Percentiles rank a stretch among this genome's conserved stretches.
These are phyloP conservation scores for Eulacestoma nigropectus DNA, from an alignment of 2,113 vertebrate genomes.

Conservation along the genomic window DNA sequence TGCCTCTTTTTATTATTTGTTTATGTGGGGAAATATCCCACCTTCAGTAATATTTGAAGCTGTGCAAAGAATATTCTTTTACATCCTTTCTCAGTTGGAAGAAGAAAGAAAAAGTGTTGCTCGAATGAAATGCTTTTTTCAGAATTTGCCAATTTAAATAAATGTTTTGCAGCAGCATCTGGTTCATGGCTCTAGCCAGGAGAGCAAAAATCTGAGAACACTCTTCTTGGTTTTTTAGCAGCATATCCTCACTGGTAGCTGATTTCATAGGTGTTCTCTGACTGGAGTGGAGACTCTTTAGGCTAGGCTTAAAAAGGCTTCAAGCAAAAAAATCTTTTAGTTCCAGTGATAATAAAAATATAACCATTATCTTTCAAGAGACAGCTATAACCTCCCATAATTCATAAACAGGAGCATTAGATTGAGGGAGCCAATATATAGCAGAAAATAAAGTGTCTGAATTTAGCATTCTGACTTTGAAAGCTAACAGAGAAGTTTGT, in stretches of 20 bases:
- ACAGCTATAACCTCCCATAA: not conserved
- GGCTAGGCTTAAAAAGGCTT: not conserved
- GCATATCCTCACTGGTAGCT: not conserved
- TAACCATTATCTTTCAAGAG: not conserved
- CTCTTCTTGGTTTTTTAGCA: not conserved
- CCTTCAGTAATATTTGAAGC: not conserved
- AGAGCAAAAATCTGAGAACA: not conserved
- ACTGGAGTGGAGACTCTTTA: not conserved
- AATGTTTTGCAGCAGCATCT: not conserved
- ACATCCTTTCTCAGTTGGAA: not conserved
- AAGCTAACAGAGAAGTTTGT: not conserved
- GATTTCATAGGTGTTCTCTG: not conserved
- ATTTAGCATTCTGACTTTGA: constrained; percentile 17
- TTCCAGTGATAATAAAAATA: not conserved
- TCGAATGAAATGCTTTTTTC: not conserved
- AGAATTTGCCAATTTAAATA: not conserved
- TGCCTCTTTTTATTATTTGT: not conserved
- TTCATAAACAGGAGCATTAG: not conserved
- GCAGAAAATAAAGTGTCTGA: constrained; percentile 1
- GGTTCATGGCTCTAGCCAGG: not conserved
- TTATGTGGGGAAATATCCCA: not conserved
- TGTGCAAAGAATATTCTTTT: not conserved
- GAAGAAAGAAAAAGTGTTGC: not conserved
- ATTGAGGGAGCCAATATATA: not conserved
- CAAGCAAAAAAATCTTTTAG: not conserved